A percentile compares a stretch with the other conserved stretches of the same genome.
Conservation (phyloP, 92 coral and sea anemone genomes). For the Isaurus tuberculatus region DNA sequence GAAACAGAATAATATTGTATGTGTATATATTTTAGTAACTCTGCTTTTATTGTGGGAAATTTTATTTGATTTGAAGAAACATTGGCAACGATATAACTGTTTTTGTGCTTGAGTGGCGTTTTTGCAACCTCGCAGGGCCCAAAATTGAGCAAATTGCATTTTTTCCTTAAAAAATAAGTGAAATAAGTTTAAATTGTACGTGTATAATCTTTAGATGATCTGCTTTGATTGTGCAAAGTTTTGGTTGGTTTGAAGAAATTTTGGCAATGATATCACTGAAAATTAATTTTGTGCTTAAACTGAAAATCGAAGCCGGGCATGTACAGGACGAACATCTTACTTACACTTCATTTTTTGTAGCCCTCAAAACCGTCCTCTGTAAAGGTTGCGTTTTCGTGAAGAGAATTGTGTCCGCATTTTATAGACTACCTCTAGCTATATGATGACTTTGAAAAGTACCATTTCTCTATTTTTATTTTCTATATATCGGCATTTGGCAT, state of each 20-base stretch:
- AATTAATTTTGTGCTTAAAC: neutral
- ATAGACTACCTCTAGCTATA: neutral
- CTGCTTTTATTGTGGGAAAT: neutral
- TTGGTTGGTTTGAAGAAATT: neutral
- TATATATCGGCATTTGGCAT: neutral
- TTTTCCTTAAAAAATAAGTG: neutral
- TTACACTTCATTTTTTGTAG: neutral
- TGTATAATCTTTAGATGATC: neutral
- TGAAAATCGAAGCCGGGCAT: conserved; percentile 1
- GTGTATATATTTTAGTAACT: neutral
- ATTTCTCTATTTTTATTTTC: neutral
- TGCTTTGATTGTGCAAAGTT: neutral
- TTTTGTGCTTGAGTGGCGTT: neutral
- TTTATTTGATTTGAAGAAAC: neutral
- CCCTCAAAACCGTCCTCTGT: neutral
- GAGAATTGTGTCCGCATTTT: neutral
- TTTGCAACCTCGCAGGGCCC: conserved; percentile 2
- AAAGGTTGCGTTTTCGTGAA: neutral
- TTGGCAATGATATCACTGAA: neutral
- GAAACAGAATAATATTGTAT: neutral
- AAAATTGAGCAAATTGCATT: neutral
- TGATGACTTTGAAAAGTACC: neutral
- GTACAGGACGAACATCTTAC: neutral
- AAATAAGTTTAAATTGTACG: neutral
- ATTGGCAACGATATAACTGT: conserved; percentile 18